Evolutionary conservation across 2,797 vertebrate genomes (phyloP).

Genomic region (Naso thynnoides): DNA sequence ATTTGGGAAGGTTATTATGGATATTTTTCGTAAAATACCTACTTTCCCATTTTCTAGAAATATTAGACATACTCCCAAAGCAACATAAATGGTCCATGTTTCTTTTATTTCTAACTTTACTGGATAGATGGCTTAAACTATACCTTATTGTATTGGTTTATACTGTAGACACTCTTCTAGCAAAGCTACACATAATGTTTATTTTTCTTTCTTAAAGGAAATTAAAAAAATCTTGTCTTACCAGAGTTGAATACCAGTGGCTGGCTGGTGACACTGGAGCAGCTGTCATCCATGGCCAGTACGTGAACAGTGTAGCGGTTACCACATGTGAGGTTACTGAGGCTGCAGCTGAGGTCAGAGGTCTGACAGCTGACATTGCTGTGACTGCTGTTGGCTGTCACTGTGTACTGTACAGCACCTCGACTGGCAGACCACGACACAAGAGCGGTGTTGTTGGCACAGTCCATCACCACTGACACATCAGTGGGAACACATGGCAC

Average conservation of each 20-base stretch:
- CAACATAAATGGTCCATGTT: no score
- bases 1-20: no score
- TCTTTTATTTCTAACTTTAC: no score
- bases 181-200: no score
- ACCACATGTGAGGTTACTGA: constrained; percentile 70
- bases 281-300: constrained; percentile 58
- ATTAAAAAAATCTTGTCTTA: no score
- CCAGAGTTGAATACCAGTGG: constrained; percentile 64
- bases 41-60: no score
- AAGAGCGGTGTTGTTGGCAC: constrained; percentile 65
- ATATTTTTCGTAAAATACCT: no score
- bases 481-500: constrained; percentile 75
- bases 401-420: constrained; percentile 70
- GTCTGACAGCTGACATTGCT: constrained; percentile 63
- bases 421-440: constrained; percentile 78
- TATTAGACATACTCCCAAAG: no score
- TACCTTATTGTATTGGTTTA: no score
- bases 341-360: constrained; percentile 57
- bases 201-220: no score
- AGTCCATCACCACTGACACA: constrained; percentile 57
- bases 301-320: constrained; percentile 67
- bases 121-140: no score
- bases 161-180: no score
- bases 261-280: constrained; percentile 73
- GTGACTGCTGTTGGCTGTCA: constrained; percentile 46